Evolutionary conservation across 2,113 vertebrate species (phyloP), one percentile per base, ranked within the genome.

Genomic region (Dasyornis broadbenti): DNA sequence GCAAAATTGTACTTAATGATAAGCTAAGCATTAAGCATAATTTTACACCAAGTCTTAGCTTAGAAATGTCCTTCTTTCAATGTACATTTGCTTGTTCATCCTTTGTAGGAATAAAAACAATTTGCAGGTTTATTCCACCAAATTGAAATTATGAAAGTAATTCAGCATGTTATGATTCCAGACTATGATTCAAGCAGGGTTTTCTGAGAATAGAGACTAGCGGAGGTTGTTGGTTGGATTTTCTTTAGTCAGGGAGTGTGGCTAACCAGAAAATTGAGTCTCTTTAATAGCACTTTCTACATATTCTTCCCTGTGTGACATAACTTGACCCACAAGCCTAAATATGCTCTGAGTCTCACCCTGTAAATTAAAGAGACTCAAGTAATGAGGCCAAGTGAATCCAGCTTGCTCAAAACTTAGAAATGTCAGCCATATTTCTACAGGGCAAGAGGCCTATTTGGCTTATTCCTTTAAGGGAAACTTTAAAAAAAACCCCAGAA

Each of bases 401-500:
- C 10, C 23, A 71, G 26, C 3, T 69, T 84, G 15, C 5, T n/a
- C 0, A 0, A 69, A 77, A 44, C 16, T 35, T 50, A 60, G 47
- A 56, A 85, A 85, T 31, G 6, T 47, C 22, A 81, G 21, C 11
- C 18, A 5, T 9, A 35, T 68, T 82, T 82, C 53, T 61, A 57
- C 5, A 65, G 37, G 13, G 7, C 12, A 68, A 57, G 11, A 64
- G 5, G 66, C 12, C 6, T 69, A 23, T 57, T 81, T n/a, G 35
- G 2, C 8, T 79, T 71, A 39, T 49, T 13, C 2, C 30, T 85
- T 68, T 64, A 68, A 7, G 85, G 4, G 2, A 19, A 61, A 70
- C 15, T 19, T 35, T 20, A 1, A 13, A 57, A 65, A 42, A 42
- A 35, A 22, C 1, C 1, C 17, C 0, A 4, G 9, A 6, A 8